Evolutionary conservation across 2,797 vertebrate genomes (phyloP).

Genomic region (Salmo trutta): DNA sequence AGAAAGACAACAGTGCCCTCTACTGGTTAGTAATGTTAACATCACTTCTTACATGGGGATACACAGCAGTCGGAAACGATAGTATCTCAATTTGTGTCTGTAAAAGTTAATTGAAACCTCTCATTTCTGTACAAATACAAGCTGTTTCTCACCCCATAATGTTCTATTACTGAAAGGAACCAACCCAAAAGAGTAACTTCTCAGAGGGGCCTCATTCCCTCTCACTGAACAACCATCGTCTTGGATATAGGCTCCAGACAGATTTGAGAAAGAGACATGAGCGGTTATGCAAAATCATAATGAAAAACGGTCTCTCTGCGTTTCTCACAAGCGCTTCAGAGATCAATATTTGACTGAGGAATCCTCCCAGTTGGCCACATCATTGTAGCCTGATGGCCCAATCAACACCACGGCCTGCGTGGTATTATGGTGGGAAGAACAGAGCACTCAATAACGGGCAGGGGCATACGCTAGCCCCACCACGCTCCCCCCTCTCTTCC

Average conservation of each 20-base stretch:
- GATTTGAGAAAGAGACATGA: neutral
- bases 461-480: slow-evolving; percentile 26
- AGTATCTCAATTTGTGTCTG: slow-evolving; percentile 1
- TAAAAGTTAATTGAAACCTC: neutral
- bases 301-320: neutral
- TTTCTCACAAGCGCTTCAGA: neutral
- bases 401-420: neutral
- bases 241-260: neutral
- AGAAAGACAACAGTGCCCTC: slow-evolving; percentile 82
- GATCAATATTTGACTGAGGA: neutral
- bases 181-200: neutral
- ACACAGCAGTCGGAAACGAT: neutral
- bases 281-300: neutral
- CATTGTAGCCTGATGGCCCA: no score
- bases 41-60: neutral
- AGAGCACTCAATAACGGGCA: neutral
- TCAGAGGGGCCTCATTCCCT: neutral
- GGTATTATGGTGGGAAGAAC: neutral
- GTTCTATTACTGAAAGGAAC: neutral
- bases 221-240: neutral
- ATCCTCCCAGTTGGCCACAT: neutral
- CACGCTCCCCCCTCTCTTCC: slow-evolving; percentile 3
- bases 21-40: slow-evolving; percentile 60
- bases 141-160: neutral
- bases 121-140: neutral